Evolutionary conservation across 2,888 invertebrate genomes (phyloP).

Genomic region (Asteroscopus sphinx): DNA sequence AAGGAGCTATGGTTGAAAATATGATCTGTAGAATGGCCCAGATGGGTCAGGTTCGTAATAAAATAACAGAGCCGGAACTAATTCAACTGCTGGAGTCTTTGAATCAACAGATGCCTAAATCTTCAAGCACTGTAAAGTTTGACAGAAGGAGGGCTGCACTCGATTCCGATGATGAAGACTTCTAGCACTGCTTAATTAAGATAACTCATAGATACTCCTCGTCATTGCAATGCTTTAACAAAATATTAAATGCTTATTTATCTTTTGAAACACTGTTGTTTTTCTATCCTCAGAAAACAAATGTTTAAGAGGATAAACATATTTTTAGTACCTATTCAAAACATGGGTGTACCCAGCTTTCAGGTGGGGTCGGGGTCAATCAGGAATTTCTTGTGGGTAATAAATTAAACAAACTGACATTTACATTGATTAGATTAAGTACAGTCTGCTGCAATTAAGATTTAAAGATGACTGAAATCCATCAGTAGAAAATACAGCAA

Average conservation of each 20-base stretch:
- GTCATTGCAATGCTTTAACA: conserved; percentile 56
- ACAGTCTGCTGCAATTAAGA: too few relatives aligned
- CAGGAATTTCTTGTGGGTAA: too few relatives aligned
- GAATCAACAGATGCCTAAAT: conserved; percentile 95
- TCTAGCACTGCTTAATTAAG: conserved; percentile 66
- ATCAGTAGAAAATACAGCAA: too few relatives aligned
- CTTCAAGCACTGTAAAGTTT: conserved; percentile 95
- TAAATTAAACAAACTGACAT: too few relatives aligned
- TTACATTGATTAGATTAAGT: too few relatives aligned
- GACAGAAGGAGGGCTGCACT: conserved; percentile 96
- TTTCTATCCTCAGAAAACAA: too few relatives aligned
- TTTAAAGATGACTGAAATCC: too few relatives aligned
- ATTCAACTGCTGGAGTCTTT: conserved; percentile 96
- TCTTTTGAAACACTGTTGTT: conserved; percentile 23
- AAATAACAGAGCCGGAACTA: conserved; percentile 95
- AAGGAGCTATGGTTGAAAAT: conserved; percentile 97
- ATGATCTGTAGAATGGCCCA: conserved; percentile 98
- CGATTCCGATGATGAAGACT: conserved; percentile 95
- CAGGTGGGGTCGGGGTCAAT: too few relatives aligned
- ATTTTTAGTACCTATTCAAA: too few relatives aligned
- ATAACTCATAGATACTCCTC: conserved; percentile 23
- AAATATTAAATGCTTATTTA: conserved; percentile 57
- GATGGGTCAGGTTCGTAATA: conserved; percentile 95
- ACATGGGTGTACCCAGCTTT: too few relatives aligned
- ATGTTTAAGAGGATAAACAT: too few relatives aligned